Percentiles rank a stretch among this genome's conserved stretches.
Conservation (phyloP, 2,888 invertebrate species). For the Heliconius sara region DNA sequence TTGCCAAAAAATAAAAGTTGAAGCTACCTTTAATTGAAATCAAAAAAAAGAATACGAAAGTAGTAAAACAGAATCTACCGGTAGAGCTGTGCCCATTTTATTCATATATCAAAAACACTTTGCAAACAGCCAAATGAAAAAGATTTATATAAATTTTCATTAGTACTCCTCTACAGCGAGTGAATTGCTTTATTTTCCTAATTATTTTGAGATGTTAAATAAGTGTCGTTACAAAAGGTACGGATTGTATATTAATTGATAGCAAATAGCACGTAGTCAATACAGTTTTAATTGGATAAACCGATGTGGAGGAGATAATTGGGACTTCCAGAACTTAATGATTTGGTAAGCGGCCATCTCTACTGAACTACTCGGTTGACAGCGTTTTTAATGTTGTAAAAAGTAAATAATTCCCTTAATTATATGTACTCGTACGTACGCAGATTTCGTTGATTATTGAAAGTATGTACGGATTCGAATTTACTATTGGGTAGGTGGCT, state of each 20-base stretch:
- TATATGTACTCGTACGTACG: not conserved
- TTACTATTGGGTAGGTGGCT: not conserved
- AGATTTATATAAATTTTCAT: conserved; percentile 3
- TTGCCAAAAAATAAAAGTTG: not conserved
- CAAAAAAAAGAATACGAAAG: not conserved
- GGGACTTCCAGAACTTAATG: conserved; percentile 46
- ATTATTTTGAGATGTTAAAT: conserved; percentile 42
- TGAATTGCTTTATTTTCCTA: conserved; percentile 20
- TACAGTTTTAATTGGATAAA: conserved; percentile 50
- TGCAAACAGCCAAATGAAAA: not conserved
- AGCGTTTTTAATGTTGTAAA: conserved; percentile 40
- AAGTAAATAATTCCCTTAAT: conserved; percentile 39
- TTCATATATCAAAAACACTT: not conserved
- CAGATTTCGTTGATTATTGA: not conserved
- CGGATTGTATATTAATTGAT: conserved; percentile 48
- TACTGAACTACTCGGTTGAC: conserved; percentile 44
- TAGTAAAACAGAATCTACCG: not conserved
- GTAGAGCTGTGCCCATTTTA: not conserved
- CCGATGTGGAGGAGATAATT: conserved; percentile 48
- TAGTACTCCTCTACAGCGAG: not conserved
- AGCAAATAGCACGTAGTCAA: conserved; percentile 49
- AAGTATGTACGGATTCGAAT: conserved; percentile 12
- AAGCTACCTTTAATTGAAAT: not conserved
- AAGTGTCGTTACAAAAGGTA: conserved; percentile 40
- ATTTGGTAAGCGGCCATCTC: conserved; percentile 45